A percentile compares a stretch with the other conserved stretches of the same genome.
phyloP scores from a whole-genome alignment of 2,113 vertebrate species.

The Trematocara marginatum region DNA sequence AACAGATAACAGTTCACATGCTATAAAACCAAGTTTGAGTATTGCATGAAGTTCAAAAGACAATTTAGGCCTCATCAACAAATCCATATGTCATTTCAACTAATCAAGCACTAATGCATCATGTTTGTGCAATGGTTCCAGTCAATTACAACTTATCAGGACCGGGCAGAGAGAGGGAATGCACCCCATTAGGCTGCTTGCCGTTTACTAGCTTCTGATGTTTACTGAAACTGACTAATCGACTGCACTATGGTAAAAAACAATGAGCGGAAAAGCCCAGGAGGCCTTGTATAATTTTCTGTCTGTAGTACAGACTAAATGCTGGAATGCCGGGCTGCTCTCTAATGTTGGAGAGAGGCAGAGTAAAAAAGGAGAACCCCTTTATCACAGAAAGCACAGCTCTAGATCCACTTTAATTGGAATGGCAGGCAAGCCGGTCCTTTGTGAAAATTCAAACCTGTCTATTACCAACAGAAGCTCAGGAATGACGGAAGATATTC shows the following conservation, averaged over 20 bases:
- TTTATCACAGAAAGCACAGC: slow-evolving; percentile 10
- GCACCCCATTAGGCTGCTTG: slow-evolving; percentile 29
- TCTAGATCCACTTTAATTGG: slow-evolving; percentile 28
- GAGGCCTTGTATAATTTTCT: slow-evolving; percentile 15
- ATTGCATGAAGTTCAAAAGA: slow-evolving; percentile 1
- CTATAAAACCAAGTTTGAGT: neutral
- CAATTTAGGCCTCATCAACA: slow-evolving; percentile 18
- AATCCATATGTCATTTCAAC: slow-evolving; percentile 48
- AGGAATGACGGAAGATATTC: slow-evolving; percentile 25
- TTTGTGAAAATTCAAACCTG: slow-evolving; percentile 22
- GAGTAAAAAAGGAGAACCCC: neutral
- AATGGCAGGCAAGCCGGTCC: neutral
- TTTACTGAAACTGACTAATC: slow-evolving; percentile 54
- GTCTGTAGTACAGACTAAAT: slow-evolving; percentile 13
- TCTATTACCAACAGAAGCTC: neutral
- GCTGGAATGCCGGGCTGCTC: neutral
- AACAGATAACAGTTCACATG: neutral
- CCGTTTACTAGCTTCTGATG: slow-evolving; percentile 30
- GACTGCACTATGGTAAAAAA: slow-evolving; percentile 33
- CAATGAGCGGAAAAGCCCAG: slow-evolving; percentile 30
- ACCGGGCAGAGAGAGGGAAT: slow-evolving; percentile 28
- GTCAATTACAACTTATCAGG: slow-evolving; percentile 56
- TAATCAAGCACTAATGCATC: slow-evolving; percentile 44
- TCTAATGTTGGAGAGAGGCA: neutral
- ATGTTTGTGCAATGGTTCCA: slow-evolving; percentile 43